These are phyloP conservation scores for Phengaris alcon DNA, from an alignment of 2,888 invertebrate species.

Conservation along the genomic window DNA sequence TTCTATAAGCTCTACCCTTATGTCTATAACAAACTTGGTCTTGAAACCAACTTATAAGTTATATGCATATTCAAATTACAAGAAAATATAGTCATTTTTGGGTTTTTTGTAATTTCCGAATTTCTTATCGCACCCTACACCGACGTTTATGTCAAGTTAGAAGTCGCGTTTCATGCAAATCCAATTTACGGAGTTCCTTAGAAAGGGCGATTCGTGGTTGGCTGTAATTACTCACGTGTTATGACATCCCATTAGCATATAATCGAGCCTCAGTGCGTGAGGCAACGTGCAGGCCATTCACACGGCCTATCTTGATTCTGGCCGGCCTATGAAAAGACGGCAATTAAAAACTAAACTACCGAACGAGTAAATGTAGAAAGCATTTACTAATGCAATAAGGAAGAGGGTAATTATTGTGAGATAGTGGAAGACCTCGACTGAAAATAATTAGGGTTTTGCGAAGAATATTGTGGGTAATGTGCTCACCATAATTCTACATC, in stretches of 20 bases:
- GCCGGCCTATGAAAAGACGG: constrained; percentile 74
- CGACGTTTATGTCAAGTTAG: constrained; percentile 59
- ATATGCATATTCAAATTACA: constrained; percentile 6
- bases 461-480: not conserved
- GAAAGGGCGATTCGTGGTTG: constrained; percentile 74
- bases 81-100: not conserved
- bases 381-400: constrained; percentile 49
- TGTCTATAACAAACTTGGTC: not conserved
- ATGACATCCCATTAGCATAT: constrained; percentile 79
- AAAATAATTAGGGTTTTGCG: constrained; percentile 1
- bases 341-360: constrained; percentile 77
- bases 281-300: constrained; percentile 75
- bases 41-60: not conserved
- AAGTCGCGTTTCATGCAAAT: constrained; percentile 75
- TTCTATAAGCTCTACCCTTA: too few relatives aligned
- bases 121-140: constrained; percentile 36
- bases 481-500: too few relatives aligned
- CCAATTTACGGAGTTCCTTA: constrained; percentile 72
- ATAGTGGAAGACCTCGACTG: constrained; percentile 4
- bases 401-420: constrained; percentile 32
- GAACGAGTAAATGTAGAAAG: constrained; percentile 66
- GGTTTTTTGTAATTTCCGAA: constrained; percentile 9
- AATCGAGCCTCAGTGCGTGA: constrained; percentile 75
- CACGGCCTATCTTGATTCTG: constrained; percentile 76
- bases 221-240: constrained; percentile 78